Percentiles rank a stretch among this genome's conserved stretches.
These are phyloP conservation scores for Dipodomys ordii DNA, from an alignment of 2,113 vertebrate genomes.

Conservation along the genomic window DNA sequence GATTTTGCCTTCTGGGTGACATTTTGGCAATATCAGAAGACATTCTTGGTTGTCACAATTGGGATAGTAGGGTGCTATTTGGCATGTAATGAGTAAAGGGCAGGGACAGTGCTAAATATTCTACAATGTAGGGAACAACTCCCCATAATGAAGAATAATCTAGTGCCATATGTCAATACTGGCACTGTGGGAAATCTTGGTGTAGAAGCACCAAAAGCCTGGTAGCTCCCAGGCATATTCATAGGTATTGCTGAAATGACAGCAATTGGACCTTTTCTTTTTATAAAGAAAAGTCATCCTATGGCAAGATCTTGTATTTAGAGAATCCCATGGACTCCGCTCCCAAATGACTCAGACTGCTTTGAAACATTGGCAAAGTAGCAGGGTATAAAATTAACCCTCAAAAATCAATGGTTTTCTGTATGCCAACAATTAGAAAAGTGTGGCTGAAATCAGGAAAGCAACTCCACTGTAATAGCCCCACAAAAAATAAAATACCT, in stretches of 20 bases:
- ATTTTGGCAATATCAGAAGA: neutral
- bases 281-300: neutral
- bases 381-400: too few species aligned
- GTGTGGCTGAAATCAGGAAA: too few species aligned
- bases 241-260: neutral
- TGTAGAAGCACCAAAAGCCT: neutral
- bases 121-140: neutral
- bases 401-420: too few species aligned
- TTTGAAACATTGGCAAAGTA: too few species aligned
- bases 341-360: too few species aligned
- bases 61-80: neutral
- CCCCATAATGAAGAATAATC: neutral
- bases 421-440: too few species aligned
- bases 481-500: too few species aligned
- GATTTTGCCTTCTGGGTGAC: neutral
- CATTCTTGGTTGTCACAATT: constrained; percentile 1
- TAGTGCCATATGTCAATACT: neutral
- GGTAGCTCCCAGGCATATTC: neutral
- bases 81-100: neutral
- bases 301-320: neutral
- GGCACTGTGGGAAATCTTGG: neutral
- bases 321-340: too few species aligned
- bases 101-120: neutral
- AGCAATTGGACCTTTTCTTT: neutral
- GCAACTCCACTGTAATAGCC: too few species aligned